phyloP scores from a whole-genome alignment of 2,113 vertebrate species.

The Tonatia bakeri region DNA sequence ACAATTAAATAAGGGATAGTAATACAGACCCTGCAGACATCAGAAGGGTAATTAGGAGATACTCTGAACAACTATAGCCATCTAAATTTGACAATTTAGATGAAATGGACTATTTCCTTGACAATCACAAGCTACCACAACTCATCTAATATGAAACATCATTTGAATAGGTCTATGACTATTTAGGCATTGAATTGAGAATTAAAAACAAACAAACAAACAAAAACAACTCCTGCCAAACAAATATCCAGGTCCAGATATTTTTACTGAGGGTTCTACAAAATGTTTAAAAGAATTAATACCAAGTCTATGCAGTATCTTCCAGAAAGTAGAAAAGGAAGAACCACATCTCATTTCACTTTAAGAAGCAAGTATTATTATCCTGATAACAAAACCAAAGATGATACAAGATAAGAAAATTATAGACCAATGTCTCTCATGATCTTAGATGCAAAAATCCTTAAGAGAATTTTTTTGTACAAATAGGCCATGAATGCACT shows the following conservation, averaged over 20 bases:
- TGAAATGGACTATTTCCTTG: not conserved
- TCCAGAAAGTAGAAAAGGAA: not conserved
- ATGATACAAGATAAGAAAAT: not conserved
- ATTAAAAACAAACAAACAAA: not conserved
- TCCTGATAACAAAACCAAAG: not conserved
- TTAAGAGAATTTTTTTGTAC: not conserved
- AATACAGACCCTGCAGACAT: not conserved
- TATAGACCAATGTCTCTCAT: not conserved
- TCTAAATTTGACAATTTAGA: not conserved
- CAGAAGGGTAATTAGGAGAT: not conserved
- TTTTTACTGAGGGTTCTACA: not conserved
- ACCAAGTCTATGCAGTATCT: not conserved
- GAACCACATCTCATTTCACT: not conserved
- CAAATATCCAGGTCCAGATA: not conserved
- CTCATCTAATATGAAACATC: not conserved
- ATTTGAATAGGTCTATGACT: not conserved
- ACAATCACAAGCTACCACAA: not conserved
- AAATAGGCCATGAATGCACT: not conserved
- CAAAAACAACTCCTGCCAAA: not conserved
- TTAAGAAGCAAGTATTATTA: not conserved
- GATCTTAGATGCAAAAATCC: not conserved
- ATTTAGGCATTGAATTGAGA: not conserved
- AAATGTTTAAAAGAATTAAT: not conserved
- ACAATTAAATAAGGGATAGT: not conserved
- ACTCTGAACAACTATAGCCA: not conserved